Base-by-base conservation (phyloP, 2,797 vertebrate species). In the Characodon lateralis region DNA sequence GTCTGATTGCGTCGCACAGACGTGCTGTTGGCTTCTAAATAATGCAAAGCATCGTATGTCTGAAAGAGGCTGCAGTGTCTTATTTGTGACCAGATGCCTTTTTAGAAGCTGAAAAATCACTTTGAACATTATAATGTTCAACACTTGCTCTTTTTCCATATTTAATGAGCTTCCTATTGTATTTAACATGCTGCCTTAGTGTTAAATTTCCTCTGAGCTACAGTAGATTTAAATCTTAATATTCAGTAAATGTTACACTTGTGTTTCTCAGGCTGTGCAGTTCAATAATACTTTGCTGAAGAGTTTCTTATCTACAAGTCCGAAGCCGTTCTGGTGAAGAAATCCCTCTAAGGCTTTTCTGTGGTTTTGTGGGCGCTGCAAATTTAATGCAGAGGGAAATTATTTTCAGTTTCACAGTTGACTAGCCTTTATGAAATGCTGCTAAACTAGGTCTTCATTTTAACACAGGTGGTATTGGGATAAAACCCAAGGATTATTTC, bases 351-450 rank as follows among this genome's bases (percentile, higher is more conserved):
- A 79, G 79, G 84, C 80, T 85, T 85, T 81, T 82, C 56, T 74
- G 20, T 48, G 74, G 61, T 82, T 83, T 75, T 39, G n/a, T 76
- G 28, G 56, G 51, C 35, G 48, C 31, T 79, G 75, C 73, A 84
- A 75, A 85, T 89, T 87, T 81, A 79, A 88, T 88, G 76, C 56
- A 50, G 59, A 50, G 51, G 74, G 73, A 85, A 77, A 68, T 83
- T n/a, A 69, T 69, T 65, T 87, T 72, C 53, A 16, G 35, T 89
- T 84, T 81, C 66, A 78, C 43, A n/a, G 72, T 76, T 78, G 72
- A 79, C 41, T 1, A 46, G 69, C 28, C 65, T 73, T 63, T 83
- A 46, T 71, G 69, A 87, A 85, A 78, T 65, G 31, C 26, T 63
- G 61, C 35, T 72, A 63, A 76, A 74, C 1, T 70, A 41, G 39